Base-by-base conservation (phyloP, 2,888 invertebrate genomes). In the Archips xylosteana region DNA sequence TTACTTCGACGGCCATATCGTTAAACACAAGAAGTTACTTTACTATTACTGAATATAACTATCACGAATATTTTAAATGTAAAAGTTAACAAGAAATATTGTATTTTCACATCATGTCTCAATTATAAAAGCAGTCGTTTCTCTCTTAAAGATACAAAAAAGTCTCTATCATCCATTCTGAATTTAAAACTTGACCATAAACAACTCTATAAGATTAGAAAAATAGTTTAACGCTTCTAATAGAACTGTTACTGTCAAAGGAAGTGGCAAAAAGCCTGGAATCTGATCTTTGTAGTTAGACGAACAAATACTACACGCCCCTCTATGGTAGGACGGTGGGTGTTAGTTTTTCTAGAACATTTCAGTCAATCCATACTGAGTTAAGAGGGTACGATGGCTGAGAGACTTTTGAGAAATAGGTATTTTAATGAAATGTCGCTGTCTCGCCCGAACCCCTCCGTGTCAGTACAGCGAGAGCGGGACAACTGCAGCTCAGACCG, bases 241-340 rank as follows among this genome's bases (percentile, higher is more conserved):
- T 70, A 74, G 69, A 74, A 70, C 65, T 70, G 74, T 74, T 45
- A 74, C 69, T 69, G 73, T 74, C 70, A 67, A n/a, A 23, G n/a
- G 42, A 60, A 60, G 47, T 6, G 15, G 59, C 51, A 74, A 74
- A 74, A 74, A 72, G 8, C 32, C n/a, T 57, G 63, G 42, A 59
- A 59, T 68, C 63, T 34, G 57, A 34, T 39, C 63, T 34, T 63
- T 32, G 12, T 51, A 36, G 51, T 65, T 36, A 34, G 34, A 32
- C 42, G 69, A 65, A 74, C 74, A 74, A 74, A 74, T 74, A 54
- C 66, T 60, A 45, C 10, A 23, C 23, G 23, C 3, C 74, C 74
- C 10, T 64, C 47, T 74, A 64, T 64, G 74, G 65, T 32, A 23
- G 36, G 57, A 57, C 54, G 54, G 15, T 49, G 51, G 59, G 39